Base-by-base conservation (phyloP, 2,113 vertebrate species). In the pig (Sus scrofa) region DNA sequence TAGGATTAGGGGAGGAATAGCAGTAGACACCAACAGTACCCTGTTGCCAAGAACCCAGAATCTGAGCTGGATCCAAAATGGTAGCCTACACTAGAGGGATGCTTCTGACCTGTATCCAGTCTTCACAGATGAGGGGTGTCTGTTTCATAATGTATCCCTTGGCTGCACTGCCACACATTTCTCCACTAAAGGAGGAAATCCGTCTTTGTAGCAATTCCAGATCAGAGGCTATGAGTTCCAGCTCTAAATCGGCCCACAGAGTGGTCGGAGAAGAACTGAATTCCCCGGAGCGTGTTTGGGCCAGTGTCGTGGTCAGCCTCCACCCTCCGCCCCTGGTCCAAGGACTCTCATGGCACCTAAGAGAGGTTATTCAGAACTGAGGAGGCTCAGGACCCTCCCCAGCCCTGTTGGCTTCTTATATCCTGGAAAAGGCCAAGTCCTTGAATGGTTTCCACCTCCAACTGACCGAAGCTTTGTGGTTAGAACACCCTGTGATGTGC, bases 111-210 rank as follows among this genome's bases (percentile, higher is more conserved):
- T 94, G 14, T 54, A 92, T 70, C 56, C 9, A 58, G 13, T 58
- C 30, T 77, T 89, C 84, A 81, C 10, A 71, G 58, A 83, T 67
- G 11, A 89, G 19, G 19, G 37, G 15, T 78, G 15, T n/a, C 24
- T 91, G 73, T 70, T 86, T 78, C n/a, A 68, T 90, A 75, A 81
- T 84, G 90, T 93, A 44, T 92, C 11, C 75, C 9, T 74, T 73
- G 32, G 37, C 16, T 95, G 3, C 50, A 63, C 27, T 50, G 52
- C n/a, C 86, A 56, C 58, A 87, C 3, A 39, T 71, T 84, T 81
- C 27, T 92, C 67, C 74, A 65, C 8, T 94, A 86, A 70, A 71
- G 20, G 56, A 93, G 79, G 19, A 81, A 73, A 78, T 71, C 6
- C 34, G 39, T n/a, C 58, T 86, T 52, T 87, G 11, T 60, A 93